Evolutionary conservation across 1,140 invertebrate species (phyloP).

Genomic region (Penaeus japonicus): DNA sequence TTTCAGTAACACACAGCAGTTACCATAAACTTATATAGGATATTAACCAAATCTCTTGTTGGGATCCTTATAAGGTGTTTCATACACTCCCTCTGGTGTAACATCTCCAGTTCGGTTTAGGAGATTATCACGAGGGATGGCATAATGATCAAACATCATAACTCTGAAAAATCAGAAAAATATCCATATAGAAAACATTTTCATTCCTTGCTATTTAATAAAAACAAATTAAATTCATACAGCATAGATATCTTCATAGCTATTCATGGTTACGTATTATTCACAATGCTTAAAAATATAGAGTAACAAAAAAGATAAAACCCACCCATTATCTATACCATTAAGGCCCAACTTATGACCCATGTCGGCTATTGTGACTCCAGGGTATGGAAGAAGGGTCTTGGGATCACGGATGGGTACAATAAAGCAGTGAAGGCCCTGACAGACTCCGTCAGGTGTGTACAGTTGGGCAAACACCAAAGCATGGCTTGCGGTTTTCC

Average conservation of each 20-base stretch:
- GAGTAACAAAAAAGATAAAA: neutral
- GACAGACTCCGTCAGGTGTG: slow-evolving; percentile 79
- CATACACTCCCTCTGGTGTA: slow-evolving; percentile 81
- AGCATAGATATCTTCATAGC: neutral
- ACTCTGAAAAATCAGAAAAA: slow-evolving; percentile 70
- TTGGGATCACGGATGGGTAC: slow-evolving; percentile 81
- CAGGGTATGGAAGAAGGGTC: slow-evolving; percentile 77
- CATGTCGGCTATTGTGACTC: slow-evolving; percentile 84
- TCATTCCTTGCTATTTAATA: neutral
- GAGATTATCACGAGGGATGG: slow-evolving; percentile 81
- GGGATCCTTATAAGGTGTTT: slow-evolving; percentile 75
- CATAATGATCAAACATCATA: slow-evolving; percentile 85
- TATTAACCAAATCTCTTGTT: slow-evolving; percentile 74
- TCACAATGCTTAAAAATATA: neutral
- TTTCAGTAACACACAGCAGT: neutral
- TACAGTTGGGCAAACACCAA: slow-evolving; percentile 89
- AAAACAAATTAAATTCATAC: neutral
- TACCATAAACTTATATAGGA: neutral
- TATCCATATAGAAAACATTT: neutral
- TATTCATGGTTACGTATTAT: neutral
- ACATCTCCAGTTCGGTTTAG: slow-evolving; percentile 90
- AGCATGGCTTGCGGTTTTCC: slow-evolving; percentile 86
- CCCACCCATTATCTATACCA: slow-evolving; percentile 85
- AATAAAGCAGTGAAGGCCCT: slow-evolving; percentile 87
- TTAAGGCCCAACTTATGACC: slow-evolving; percentile 88